phyloP scores from a whole-genome alignment of 2,113 vertebrate species.

The Naja naja region DNA sequence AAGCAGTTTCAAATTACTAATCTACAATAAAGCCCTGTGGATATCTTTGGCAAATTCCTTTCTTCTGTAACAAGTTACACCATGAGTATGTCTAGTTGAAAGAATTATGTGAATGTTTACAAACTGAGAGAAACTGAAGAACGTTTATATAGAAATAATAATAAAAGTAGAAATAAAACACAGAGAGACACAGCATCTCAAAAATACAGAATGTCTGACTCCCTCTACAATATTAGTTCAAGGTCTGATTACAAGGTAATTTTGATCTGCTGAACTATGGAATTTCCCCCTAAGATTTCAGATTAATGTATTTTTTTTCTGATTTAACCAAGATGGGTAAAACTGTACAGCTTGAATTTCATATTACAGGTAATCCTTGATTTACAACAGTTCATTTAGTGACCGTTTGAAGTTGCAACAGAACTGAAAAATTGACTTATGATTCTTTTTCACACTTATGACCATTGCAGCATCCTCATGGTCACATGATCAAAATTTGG shows the following conservation, averaged over 20 bases:
- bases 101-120: not conserved
- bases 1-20: not conserved
- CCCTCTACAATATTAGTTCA: not conserved
- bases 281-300: not conserved
- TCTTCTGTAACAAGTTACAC: not conserved
- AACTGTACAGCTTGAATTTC: not conserved
- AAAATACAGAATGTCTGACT: not conserved
- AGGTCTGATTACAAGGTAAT: not conserved
- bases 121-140: not conserved
- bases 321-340: not conserved
- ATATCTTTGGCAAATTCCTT: not conserved
- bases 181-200: not conserved
- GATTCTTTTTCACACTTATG: not conserved
- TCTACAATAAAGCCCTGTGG: not conserved
- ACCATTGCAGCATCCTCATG: not conserved
- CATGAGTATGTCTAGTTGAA: not conserved
- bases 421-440: not conserved
- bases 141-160: not conserved
- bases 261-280: not conserved
- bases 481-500: not conserved
- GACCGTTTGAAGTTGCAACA: not conserved
- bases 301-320: not conserved
- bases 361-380: not conserved
- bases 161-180: not conserved
- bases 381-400: not conserved